These are phyloP conservation scores for Hypsopygia costalis DNA, from an alignment of 2,888 invertebrate genomes.

Conservation along the genomic window DNA sequence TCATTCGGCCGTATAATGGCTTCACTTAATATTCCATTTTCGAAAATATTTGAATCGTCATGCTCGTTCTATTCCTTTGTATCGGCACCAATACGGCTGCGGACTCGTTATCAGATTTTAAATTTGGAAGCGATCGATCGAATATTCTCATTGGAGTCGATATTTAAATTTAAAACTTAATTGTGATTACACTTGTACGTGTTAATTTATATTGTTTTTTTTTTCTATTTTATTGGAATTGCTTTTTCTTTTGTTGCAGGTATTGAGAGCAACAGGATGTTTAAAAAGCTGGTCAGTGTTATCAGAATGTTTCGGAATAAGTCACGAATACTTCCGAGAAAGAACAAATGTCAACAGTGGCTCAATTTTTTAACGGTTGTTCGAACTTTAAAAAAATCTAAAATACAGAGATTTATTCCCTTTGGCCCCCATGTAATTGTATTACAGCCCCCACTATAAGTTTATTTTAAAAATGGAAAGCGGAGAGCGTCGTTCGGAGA, in stretches of 20 bases:
- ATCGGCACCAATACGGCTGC: constrained; percentile 54
- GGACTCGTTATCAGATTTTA: constrained; percentile 66
- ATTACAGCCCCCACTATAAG: constrained; percentile 54
- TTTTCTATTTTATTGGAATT: constrained; percentile 18
- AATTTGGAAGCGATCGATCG: constrained; percentile 72
- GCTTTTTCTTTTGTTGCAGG: constrained; percentile 50
- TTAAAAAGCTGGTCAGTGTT: not conserved
- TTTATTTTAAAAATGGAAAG: constrained; percentile 76
- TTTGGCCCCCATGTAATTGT: constrained; percentile 46
- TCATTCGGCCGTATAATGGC: constrained; percentile 72
- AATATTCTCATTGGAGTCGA: constrained; percentile 50
- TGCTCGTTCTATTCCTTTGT: constrained; percentile 75
- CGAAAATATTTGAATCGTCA: constrained; percentile 78
- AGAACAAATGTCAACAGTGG: too few species aligned
- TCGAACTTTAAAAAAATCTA: constrained; percentile 6
- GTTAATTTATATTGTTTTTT: constrained; percentile 36
- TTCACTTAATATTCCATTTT: constrained; percentile 79
- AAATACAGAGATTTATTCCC: constrained; percentile 17
- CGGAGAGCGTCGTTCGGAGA: constrained; percentile 53
- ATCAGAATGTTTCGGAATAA: constrained; percentile 19
- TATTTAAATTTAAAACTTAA: constrained; percentile 51
- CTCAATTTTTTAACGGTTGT: too few species aligned
- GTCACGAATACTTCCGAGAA: constrained; percentile 50
- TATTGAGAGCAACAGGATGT: constrained; percentile 24
- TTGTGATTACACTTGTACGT: constrained; percentile 31